Conservation (phyloP, 2,888 invertebrate species). For the Ormyrus nitidulus region DNA sequence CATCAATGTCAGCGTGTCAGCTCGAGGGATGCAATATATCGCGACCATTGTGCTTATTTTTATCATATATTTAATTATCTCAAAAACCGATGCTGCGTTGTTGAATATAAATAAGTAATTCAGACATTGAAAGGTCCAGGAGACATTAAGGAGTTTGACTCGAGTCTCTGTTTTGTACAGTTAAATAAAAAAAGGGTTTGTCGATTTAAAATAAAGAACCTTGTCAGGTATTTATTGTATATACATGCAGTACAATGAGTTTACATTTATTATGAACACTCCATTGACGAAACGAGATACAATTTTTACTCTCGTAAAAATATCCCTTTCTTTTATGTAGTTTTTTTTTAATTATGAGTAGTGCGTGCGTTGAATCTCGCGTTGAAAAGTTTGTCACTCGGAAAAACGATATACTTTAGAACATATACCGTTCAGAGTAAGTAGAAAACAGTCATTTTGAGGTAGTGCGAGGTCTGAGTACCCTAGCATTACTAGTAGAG, state of each 20-base stretch:
- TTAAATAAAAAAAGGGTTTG: slow-evolving; percentile 50
- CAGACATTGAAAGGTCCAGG: slow-evolving; percentile 3
- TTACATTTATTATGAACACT: slow-evolving; percentile 11
- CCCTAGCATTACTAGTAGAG: slow-evolving; percentile 21
- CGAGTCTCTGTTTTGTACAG: slow-evolving; percentile 53
- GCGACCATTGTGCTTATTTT: slow-evolving; percentile 33
- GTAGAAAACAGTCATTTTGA: slow-evolving; percentile 11
- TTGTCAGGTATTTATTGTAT: slow-evolving; percentile 56
- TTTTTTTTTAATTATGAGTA: background rate
- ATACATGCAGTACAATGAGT: slow-evolving; percentile 17
- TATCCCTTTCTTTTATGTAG: slow-evolving; percentile 7
- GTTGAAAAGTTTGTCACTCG: slow-evolving; percentile 32
- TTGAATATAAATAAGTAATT: slow-evolving; percentile 18
- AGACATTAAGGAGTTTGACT: background rate
- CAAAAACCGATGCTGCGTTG: slow-evolving; percentile 12
- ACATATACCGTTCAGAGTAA: slow-evolving; percentile 34
- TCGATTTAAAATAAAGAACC: slow-evolving; percentile 57
- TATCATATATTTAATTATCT: slow-evolving; percentile 30
- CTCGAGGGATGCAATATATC: slow-evolving; percentile 37
- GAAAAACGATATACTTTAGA: slow-evolving; percentile 10
- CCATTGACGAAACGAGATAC: slow-evolving; percentile 18
- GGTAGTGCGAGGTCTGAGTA: slow-evolving; percentile 35
- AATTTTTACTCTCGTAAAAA: slow-evolving; percentile 49
- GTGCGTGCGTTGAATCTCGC: slow-evolving; percentile 1
- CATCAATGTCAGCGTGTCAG: slow-evolving; percentile 2